Percentiles rank a stretch among this genome's conserved stretches.
Evolutionary conservation across 2,113 vertebrate species (phyloP).

Genomic region (Cyanocitta stelleri): DNA sequence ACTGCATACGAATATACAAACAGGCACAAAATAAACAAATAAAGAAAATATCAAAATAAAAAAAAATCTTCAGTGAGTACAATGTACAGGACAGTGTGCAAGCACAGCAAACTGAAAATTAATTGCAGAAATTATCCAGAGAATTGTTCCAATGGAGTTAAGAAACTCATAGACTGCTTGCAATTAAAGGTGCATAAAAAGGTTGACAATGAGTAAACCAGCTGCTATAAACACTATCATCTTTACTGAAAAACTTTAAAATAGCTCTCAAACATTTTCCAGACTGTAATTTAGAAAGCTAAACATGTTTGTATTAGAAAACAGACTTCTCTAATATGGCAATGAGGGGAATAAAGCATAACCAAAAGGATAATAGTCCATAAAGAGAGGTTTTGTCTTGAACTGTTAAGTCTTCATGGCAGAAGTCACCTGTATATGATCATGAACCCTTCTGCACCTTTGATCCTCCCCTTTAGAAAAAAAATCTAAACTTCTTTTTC

Average conservation of each 20-base stretch:
- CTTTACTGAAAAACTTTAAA: not conserved
- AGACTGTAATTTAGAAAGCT: not conserved
- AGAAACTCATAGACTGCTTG: not conserved
- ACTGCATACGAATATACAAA: not conserved
- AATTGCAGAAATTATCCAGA: not conserved
- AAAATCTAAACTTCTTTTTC: not conserved
- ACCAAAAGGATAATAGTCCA: not conserved
- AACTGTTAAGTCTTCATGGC: not conserved
- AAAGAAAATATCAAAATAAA: not conserved
- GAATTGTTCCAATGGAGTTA: not conserved
- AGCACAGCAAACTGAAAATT: not conserved
- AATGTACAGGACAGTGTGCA: not conserved
- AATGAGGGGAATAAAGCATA: not conserved
- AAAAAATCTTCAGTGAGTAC: not conserved
- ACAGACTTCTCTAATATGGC: not conserved
- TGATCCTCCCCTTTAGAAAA: accelerated
- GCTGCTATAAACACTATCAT: not conserved
- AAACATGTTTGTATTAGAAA: not conserved
- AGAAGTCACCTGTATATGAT: not conserved
- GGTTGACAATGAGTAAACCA: not conserved
- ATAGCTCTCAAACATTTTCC: not conserved
- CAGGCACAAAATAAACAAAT: not conserved
- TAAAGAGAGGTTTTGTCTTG: not conserved
- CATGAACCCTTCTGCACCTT: not conserved
- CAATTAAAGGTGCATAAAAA: not conserved